Percentiles rank a stretch among this genome's conserved stretches.
phyloP scores from a whole-genome alignment of 2,797 vertebrate species.

The Galagoides demidoff region DNA sequence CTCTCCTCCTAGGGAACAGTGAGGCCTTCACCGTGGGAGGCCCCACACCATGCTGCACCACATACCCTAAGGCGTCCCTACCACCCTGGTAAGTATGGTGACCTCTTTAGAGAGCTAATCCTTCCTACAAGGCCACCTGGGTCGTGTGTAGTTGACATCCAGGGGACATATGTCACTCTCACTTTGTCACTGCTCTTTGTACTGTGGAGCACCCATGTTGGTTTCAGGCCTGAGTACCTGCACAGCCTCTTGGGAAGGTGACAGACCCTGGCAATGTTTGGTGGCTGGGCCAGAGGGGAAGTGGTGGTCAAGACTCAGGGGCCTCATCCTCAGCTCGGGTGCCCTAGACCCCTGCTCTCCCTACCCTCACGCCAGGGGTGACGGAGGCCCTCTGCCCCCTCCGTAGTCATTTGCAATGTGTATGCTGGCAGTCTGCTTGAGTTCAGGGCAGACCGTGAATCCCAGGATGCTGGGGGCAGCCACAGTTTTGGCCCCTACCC shows the following conservation, averaged over 20 bases:
- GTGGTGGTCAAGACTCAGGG: not conserved
- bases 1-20: not conserved
- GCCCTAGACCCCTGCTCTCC: too few relatives aligned
- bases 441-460: not conserved
- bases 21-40: not conserved
- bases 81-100: too few relatives aligned
- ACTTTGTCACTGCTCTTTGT: fast-evolving
- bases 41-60: not conserved
- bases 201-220: fast-evolving
- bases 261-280: too few relatives aligned
- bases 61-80: not conserved
- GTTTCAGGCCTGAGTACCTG: not conserved
- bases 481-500: not conserved
- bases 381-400: not conserved
- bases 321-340: fast-evolving
- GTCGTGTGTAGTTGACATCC: not conserved
- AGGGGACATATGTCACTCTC: not conserved
- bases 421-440: too few relatives aligned
- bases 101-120: not conserved
- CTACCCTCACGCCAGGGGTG: fast-evolving
- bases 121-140: not conserved
- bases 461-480: not conserved
- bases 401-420: not conserved
- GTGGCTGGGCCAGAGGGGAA: not conserved
- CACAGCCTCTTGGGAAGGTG: not conserved